Evolutionary conservation across 2,113 vertebrate genomes (phyloP).

Genomic region (Lepisosteus osseus): DNA sequence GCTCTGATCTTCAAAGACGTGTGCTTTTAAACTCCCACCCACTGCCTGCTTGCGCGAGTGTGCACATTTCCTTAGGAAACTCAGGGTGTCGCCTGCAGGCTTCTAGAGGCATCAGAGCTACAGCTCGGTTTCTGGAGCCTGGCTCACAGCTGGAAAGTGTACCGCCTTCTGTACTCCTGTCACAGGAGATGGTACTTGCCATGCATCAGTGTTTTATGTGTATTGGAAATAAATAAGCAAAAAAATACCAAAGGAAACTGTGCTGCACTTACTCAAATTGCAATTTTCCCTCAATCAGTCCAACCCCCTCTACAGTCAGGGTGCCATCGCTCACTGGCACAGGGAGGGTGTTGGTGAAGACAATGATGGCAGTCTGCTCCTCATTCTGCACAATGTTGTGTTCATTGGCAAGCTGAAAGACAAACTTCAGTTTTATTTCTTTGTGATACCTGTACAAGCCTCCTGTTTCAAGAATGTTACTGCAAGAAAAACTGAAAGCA

Average conservation of each 20-base stretch:
- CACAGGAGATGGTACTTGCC: background rate
- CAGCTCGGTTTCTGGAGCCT: no score
- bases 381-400: conserved; percentile 19
- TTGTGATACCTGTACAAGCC: no score
- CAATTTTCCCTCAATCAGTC: conserved; percentile 44
- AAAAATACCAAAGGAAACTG: background rate
- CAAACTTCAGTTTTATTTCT: background rate
- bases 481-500: no score
- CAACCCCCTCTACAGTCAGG: conserved; percentile 48
- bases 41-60: no score
- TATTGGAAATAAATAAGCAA: background rate
- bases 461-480: no score
- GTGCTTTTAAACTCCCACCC: no score
- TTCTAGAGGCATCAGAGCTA: no score
- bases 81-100: no score
- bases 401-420: conserved; percentile 45
- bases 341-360: conserved; percentile 54
- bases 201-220: background rate
- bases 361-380: conserved; percentile 39
- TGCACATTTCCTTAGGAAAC: no score
- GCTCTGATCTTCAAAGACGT: no score
- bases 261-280: conserved; percentile 43
- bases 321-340: conserved; percentile 47
- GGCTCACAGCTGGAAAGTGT: no score
- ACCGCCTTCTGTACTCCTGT: background rate